phyloP scores from a whole-genome alignment of 64 coral and sea anemone genomes.

The Trachythela sp. region DNA sequence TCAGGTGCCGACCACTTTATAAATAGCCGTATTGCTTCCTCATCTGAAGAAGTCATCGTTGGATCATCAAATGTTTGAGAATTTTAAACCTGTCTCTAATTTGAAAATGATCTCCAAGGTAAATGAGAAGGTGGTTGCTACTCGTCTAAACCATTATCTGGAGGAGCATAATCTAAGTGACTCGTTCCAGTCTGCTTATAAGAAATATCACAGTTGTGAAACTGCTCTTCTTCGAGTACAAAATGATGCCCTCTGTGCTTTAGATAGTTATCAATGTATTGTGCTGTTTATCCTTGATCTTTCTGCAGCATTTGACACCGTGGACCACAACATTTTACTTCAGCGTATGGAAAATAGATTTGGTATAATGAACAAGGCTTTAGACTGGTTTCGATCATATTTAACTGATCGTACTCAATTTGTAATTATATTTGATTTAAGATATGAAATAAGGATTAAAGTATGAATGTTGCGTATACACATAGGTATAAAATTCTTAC shows the following conservation, averaged over 20 bases:
- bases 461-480: too few species aligned
- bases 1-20: conserved; percentile 13
- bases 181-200: background rate
- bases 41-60: conserved; percentile 27
- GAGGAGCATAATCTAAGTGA: background rate
- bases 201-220: background rate
- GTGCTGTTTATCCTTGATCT: background rate
- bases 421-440: too few species aligned
- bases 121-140: conserved; percentile 37
- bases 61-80: conserved; percentile 22
- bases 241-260: background rate
- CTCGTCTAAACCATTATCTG: background rate
- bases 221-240: background rate
- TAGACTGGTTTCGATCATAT: too few species aligned
- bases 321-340: background rate
- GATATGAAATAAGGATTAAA: too few species aligned
- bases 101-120: conserved; percentile 40
- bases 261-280: background rate
- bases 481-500: background rate
- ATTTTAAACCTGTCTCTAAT: conserved; percentile 40
- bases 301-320: background rate
- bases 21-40: conserved; percentile 18
- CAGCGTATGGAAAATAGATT: background rate
- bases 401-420: too few species aligned
- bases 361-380: background rate